Base-by-base conservation (phyloP, 2,888 invertebrate genomes). In the Dicyrtomina minuta region DNA sequence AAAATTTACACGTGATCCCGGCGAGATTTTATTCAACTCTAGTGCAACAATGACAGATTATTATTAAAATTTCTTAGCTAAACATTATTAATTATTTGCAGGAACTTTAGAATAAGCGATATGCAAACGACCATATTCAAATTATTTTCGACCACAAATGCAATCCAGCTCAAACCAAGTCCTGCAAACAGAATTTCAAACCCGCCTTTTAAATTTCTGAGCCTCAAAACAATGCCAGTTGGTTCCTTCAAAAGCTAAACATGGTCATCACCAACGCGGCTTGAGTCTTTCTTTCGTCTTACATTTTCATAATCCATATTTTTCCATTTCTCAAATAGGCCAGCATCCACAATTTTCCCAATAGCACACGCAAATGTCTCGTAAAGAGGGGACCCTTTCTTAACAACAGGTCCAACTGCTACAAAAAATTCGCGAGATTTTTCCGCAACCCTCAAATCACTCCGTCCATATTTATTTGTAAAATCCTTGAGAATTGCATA, bases 361-460 rank as follows among this genome's bases (percentile, higher is more conserved):
- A 61, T 26, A 17, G 27, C 49, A 46, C 61, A 61, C 8, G 27
- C n/a, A 17, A 61, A 61, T 12, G 46, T 24, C n/a, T 44, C 46
- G 1, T 46, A n/a, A 1, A 61, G 27, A 5, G 22, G n/a, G 1
- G 61, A 61, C 1, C 61, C 12, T 26, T 61, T 61, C 27, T 15
- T 12, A 1, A 61, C 26, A 44, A 61, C 26, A 5, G 46, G 44
- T 1, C 61, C 61, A n/a, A 46, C 61, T 5, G 61, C 5, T 1
- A 61, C 61, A 17, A 61, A 61, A n/a, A 27, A 46, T 61, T 61
- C 61, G 3, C 61, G 5, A 17, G 58, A 58, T 58, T 27, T 58
- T n/a, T n/a, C n/a, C 22, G 1, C 17, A 10, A 61, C 12, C 17
- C 26, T 22, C 26, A 61, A 49, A 26, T 61, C 61, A 24, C 61